Conservation (phyloP, 2,888 invertebrate species). For the Lissonota sp. region DNA sequence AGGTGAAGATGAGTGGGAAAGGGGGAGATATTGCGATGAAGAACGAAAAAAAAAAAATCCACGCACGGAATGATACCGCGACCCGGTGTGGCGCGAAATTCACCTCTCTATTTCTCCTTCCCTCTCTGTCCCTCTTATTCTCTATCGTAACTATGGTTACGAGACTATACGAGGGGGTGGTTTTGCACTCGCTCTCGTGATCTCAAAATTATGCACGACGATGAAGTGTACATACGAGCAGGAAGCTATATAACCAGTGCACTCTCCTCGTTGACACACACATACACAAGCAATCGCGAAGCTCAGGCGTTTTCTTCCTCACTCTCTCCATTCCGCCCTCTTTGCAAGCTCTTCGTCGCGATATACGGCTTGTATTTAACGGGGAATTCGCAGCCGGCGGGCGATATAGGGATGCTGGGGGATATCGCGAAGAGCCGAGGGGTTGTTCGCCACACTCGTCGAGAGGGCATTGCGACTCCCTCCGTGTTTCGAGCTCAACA, state of each 20-base stretch:
- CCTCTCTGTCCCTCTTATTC: constrained; percentile 10
- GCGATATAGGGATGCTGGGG: no score
- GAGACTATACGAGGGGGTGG: constrained; percentile 7
- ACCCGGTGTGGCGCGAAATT: neutral
- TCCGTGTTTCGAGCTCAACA: constrained; percentile 25
- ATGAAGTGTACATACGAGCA: neutral
- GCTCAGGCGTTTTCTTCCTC: neutral
- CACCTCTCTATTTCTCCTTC: neutral
- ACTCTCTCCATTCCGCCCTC: no score
- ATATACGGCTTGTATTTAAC: constrained; percentile 14
- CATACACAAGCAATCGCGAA: neutral
- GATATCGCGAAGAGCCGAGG: neutral
- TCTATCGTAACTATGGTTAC: constrained; percentile 35
- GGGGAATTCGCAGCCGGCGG: constrained; percentile 23
- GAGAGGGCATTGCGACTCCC: constrained; percentile 18
- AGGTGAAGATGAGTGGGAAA: constrained; percentile 1
- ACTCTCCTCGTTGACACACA: constrained; percentile 15
- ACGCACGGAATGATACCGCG: constrained; percentile 27
- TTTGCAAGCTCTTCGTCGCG: no score
- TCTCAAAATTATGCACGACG: constrained; percentile 16
- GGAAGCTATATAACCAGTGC: neutral
- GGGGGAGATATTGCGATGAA: neutral
- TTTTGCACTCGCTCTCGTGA: constrained; percentile 1
- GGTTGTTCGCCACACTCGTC: constrained; percentile 11
- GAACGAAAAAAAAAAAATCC: constrained; percentile 26